These are phyloP conservation scores for Asteroscopus sphinx DNA, from an alignment of 2,888 invertebrate species.

Conservation along the genomic window DNA sequence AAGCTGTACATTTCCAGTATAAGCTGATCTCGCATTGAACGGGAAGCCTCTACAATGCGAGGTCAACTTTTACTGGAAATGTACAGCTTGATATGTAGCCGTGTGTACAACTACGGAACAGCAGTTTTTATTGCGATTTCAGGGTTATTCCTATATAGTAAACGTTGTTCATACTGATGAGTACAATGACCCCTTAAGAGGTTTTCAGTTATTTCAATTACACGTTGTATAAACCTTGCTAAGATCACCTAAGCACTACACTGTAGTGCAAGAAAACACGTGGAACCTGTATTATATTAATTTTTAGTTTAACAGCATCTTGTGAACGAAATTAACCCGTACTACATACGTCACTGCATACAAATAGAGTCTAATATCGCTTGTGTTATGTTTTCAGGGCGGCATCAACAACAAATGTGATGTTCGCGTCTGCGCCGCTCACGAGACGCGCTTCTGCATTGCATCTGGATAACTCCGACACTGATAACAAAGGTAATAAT, in stretches of 20 bases:
- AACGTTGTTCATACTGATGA: no score
- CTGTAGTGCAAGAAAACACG: conserved; percentile 5
- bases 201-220: no score
- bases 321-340: conserved; percentile 32
- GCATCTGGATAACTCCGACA: conserved; percentile 91
- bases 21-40: no score
- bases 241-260: background rate
- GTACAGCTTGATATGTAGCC: no score
- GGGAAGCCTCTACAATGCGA: no score
- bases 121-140: no score
- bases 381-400: conserved; percentile 89
- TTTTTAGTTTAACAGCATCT: conserved; percentile 21
- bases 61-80: no score
- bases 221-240: no score
- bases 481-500: conserved; percentile 92
- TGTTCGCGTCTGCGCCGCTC: conserved; percentile 93
- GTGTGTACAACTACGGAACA: no score
- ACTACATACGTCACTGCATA: conserved; percentile 2
- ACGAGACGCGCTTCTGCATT: conserved; percentile 96
- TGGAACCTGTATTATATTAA: background rate
- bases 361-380: conserved; percentile 18
- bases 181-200: no score
- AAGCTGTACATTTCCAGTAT: no score
- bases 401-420: conserved; percentile 97
- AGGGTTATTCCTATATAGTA: no score